Conservation (phyloP, 2,113 vertebrate species). For the Chaetodon auriga region DNA sequence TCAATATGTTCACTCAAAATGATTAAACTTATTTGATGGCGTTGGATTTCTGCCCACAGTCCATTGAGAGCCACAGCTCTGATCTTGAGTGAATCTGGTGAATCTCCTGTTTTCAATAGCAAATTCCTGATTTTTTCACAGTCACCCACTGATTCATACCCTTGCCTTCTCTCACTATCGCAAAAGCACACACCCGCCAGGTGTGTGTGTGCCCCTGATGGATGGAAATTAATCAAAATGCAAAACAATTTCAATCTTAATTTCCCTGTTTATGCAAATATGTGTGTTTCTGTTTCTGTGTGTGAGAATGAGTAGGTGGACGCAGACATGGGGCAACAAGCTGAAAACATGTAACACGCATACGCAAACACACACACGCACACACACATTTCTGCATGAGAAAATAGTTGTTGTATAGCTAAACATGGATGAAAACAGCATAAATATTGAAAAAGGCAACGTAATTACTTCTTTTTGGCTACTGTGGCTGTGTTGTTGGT, state of each 20-base stretch:
- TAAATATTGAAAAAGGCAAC: neutral
- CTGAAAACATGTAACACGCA: slow-evolving; percentile 16
- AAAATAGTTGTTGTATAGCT: neutral
- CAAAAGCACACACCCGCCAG: slow-evolving; percentile 44
- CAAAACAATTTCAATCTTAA: slow-evolving; percentile 79
- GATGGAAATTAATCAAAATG: slow-evolving; percentile 81
- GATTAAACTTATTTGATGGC: neutral
- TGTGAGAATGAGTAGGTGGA: slow-evolving; percentile 48
- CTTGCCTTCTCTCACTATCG: slow-evolving; percentile 16
- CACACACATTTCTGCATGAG: neutral
- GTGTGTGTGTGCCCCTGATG: slow-evolving; percentile 53
- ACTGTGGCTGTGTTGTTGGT: neutral
- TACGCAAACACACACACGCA: neutral
- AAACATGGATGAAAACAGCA: slow-evolving; percentile 2
- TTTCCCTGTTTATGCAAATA: slow-evolving; percentile 82
- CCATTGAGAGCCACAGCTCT: neutral
- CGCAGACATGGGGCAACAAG: slow-evolving; percentile 65
- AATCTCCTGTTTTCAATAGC: slow-evolving; percentile 1
- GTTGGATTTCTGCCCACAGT: neutral
- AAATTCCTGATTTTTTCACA: slow-evolving; percentile 23
- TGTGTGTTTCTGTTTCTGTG: neutral
- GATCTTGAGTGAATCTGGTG: neutral
- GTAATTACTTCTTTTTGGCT: neutral
- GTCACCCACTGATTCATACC: neutral
- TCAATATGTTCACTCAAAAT: neutral